Conservation (phyloP, 1,140 invertebrate species). For the Drosophila lacteicornis region DNA sequence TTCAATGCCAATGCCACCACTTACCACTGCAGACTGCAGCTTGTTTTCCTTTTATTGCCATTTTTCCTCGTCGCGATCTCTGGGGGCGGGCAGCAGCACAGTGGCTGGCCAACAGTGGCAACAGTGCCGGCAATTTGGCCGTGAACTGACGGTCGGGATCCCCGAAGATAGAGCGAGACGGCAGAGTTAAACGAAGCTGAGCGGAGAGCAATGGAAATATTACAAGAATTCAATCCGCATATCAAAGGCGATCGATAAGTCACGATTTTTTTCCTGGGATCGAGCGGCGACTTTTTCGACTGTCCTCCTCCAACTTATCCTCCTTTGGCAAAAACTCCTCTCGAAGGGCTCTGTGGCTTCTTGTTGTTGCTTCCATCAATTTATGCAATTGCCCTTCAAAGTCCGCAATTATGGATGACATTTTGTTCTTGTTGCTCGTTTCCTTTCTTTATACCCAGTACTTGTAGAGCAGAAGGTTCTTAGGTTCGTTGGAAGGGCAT, state of each 20-base stretch:
- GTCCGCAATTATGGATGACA: slow-evolving; percentile 75
- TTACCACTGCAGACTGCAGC: slow-evolving; percentile 21
- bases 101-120: slow-evolving; percentile 70
- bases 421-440: slow-evolving; percentile 68
- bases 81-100: slow-evolving; percentile 66
- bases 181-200: slow-evolving; percentile 4
- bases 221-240: slow-evolving; percentile 81
- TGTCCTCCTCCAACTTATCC: slow-evolving; percentile 21
- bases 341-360: slow-evolving; percentile 7
- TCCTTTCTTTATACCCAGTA: slow-evolving; percentile 6
- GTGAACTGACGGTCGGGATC: slow-evolving; percentile 49
- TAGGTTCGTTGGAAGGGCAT: neutral
- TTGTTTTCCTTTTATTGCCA: slow-evolving; percentile 21
- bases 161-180: neutral
- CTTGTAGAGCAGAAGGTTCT: neutral
- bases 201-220: slow-evolving; percentile 57
- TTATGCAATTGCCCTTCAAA: slow-evolving; percentile 80
- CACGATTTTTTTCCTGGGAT: slow-evolving; percentile 62
- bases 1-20: slow-evolving; percentile 17
- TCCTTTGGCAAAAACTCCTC: neutral
- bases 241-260: slow-evolving; percentile 81
- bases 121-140: slow-evolving; percentile 72
- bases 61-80: slow-evolving; percentile 31
- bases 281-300: slow-evolving; percentile 42
- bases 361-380: slow-evolving; percentile 70